Evolutionary conservation across 2,888 invertebrate genomes (phyloP).

Genomic region (Meliscaeva auricollis): DNA sequence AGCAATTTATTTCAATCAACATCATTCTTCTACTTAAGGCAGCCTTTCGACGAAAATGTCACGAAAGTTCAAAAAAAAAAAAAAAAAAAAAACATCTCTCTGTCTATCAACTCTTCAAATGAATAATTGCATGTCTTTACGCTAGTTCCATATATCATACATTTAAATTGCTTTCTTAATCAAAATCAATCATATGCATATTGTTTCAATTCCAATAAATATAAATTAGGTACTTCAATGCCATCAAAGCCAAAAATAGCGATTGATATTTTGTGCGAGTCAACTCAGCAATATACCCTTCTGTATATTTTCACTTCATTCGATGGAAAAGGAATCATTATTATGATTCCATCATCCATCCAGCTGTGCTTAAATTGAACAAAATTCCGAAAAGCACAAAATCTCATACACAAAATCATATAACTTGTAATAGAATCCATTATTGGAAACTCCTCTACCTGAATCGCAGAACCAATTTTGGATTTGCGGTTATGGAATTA

Average conservation of each 20-base stretch:
- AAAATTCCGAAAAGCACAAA: neutral
- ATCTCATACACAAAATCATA: neutral
- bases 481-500: constrained; percentile 3
- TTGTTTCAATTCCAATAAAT: neutral
- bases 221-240: neutral
- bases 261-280: neutral
- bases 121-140: neutral
- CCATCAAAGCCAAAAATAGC: neutral
- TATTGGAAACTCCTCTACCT: neutral
- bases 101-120: neutral
- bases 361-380: neutral
- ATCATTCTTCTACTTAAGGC: no score
- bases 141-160: neutral
- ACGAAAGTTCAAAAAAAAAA: no score
- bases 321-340: neutral
- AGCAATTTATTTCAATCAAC: no score
- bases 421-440: constrained; percentile 12
- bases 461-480: constrained; percentile 11
- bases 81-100: no score
- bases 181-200: neutral
- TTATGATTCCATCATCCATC: neutral
- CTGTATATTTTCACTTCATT: neutral
- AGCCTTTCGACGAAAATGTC: no score
- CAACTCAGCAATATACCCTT: neutral
- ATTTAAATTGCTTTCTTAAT: neutral